Percentiles rank a stretch among this genome's conserved stretches.
Conservation (phyloP, 2,888 invertebrate genomes). For the Acrobasis suavella region DNA sequence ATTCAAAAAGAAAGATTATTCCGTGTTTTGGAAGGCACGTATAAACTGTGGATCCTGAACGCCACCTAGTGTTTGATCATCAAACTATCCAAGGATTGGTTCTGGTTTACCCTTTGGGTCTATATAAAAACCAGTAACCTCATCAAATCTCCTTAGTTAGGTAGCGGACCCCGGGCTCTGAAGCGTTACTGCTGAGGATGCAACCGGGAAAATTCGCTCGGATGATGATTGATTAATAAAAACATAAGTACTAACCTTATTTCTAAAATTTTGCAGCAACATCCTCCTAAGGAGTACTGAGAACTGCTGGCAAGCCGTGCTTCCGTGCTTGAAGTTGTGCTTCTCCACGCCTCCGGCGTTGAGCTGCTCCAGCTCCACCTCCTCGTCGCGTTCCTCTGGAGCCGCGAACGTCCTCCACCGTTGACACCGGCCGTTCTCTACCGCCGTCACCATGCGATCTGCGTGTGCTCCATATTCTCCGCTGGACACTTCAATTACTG, state of each 20-base stretch:
- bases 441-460: slow-evolving; percentile 85
- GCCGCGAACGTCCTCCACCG: slow-evolving; percentile 73
- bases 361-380: slow-evolving; percentile 67
- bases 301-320: slow-evolving; percentile 86
- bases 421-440: slow-evolving; percentile 85
- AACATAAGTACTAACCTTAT: slow-evolving; percentile 74
- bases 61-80: too few relatives aligned
- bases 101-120: too few relatives aligned
- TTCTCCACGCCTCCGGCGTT: slow-evolving; percentile 71
- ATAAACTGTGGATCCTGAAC: too few relatives aligned
- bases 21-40: too few relatives aligned
- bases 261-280: slow-evolving; percentile 88
- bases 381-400: slow-evolving; percentile 43
- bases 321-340: slow-evolving; percentile 79
- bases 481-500: slow-evolving; percentile 91
- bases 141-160: too few relatives aligned
- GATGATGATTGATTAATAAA: too few relatives aligned
- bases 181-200: too few relatives aligned
- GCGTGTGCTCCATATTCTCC: slow-evolving; percentile 90
- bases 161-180: too few relatives aligned
- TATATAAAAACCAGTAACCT: too few relatives aligned
- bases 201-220: too few relatives aligned
- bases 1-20: too few relatives aligned
- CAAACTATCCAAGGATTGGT: too few relatives aligned
- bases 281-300: slow-evolving; percentile 85